Evolutionary conservation across 2,888 invertebrate genomes (phyloP), one percentile per base, ranked within the genome.

Genomic region (Pachycephus smyrnensis): DNA sequence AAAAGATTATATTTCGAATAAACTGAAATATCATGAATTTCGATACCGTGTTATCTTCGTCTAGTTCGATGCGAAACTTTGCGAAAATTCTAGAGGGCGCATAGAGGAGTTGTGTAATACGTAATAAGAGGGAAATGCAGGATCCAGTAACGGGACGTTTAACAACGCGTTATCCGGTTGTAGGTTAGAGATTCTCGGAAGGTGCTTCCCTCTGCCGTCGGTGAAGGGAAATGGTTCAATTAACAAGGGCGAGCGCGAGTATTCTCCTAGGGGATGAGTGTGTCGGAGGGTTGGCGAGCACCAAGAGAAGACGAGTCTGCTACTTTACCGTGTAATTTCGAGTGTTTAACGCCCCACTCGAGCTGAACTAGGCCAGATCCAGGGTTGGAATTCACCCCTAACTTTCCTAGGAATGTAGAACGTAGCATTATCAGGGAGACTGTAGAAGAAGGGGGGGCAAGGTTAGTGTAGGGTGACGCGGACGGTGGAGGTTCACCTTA

Each of bases 321-420:
- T 71, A 71, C 71, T 71, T 32, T 32, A 32, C 32, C 71, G 71
- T 71, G 71, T 71, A 71, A 71, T 71, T 71, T 71, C 71, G 31
- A 71, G 71, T 71, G 32, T 71, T 71, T 71, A 71, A 32, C 71
- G 71, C n/a, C 31, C 32, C 15, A 71, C 71, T 32, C 23, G 55
- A 55, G 55, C 23, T 55, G 55, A 55, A 55, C 55, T 55, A 55
- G 55, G 55, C 23, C 55, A 55, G 55, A 23, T 55, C 55, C 55
- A 55, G 23, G 55, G 23, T 23, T 9, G 55, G 55, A 55, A 55
- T 55, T 23, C 9, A 55, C 55, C 23, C 55, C 55, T 23, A 55
- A 23, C 55, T 23, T 55, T 23, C 55, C 9, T 55, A 1, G 55
- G 55, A 55, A 55, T 55, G 55, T 55, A 23, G 55, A 55, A 55